Conservation (phyloP, 1,140 invertebrate species). For the Holcopasites calliopsidis region DNA sequence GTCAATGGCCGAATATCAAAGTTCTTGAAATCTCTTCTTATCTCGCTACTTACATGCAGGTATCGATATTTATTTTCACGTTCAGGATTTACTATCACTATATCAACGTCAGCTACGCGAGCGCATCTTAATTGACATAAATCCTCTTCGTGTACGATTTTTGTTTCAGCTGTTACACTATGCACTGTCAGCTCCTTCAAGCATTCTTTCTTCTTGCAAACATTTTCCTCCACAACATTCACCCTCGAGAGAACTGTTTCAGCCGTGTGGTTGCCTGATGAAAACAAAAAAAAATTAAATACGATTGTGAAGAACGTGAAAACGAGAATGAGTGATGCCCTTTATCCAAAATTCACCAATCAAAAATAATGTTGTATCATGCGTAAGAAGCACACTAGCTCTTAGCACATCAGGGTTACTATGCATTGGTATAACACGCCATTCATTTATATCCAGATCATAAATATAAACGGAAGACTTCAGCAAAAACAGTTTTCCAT, state of each 20-base stretch:
- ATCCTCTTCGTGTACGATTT: not conserved
- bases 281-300: not conserved
- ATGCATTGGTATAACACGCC: not conserved
- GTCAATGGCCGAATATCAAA: slow-evolving; percentile 9
- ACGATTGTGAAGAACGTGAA: not conserved
- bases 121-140: not conserved
- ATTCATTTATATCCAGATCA: not conserved
- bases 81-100: not conserved
- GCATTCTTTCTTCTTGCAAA: not conserved
- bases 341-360: not conserved
- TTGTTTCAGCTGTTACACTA: not conserved
- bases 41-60: not conserved
- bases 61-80: not conserved
- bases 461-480: slow-evolving; percentile 5
- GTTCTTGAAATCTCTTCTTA: not conserved
- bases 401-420: not conserved
- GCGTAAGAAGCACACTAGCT: not conserved
- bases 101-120: not conserved
- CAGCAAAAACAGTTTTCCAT: slow-evolving; percentile 50
- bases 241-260: not conserved
- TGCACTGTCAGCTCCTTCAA: not conserved
- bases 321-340: not conserved
- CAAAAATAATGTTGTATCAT: not conserved
- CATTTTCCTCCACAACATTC: not conserved
- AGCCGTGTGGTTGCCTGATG: not conserved